phyloP scores from a whole-genome alignment of 1,140 invertebrate species.

The Solenopsis fugax region DNA sequence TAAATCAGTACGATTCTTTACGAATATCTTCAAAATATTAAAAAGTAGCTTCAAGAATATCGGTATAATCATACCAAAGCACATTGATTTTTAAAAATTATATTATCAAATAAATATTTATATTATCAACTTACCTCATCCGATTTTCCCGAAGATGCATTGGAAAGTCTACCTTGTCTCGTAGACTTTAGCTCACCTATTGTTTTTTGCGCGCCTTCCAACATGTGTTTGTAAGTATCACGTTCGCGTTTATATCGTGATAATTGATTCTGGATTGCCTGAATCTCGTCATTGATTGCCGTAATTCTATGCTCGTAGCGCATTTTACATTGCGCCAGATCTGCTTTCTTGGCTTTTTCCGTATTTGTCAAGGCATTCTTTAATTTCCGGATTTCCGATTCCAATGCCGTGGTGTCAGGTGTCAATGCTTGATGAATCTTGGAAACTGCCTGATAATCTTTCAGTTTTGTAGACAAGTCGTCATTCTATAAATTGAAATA shows the following conservation, averaged over 20 bases:
- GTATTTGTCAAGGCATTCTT: conserved; percentile 91
- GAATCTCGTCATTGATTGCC: conserved; percentile 94
- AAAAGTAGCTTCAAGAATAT: neutral
- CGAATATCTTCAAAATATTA: neutral
- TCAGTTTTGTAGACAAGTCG: conserved; percentile 92
- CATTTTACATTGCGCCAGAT: conserved; percentile 94
- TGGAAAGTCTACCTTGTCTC: conserved; percentile 81
- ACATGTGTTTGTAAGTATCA: conserved; percentile 96
- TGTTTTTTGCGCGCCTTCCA: conserved; percentile 94
- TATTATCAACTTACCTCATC: conserved; percentile 85
- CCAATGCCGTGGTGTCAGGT: conserved; percentile 91
- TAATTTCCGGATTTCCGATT: conserved; percentile 91
- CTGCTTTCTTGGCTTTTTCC: conserved; percentile 94
- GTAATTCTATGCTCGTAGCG: conserved; percentile 96
- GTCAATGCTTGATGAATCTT: conserved; percentile 93
- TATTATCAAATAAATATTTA: neutral
- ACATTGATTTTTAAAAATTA: neutral
- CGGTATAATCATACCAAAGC: neutral
- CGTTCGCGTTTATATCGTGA: conserved; percentile 94
- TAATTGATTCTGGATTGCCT: conserved; percentile 92
- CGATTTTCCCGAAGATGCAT: conserved; percentile 86
- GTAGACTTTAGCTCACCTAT: conserved; percentile 91
- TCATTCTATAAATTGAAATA: conserved; percentile 89
- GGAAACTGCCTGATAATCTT: conserved; percentile 94
- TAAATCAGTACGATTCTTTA: neutral